Evolutionary conservation across 2,797 vertebrate species (phyloP).

Genomic region (Phataginus tetradactyla): DNA sequence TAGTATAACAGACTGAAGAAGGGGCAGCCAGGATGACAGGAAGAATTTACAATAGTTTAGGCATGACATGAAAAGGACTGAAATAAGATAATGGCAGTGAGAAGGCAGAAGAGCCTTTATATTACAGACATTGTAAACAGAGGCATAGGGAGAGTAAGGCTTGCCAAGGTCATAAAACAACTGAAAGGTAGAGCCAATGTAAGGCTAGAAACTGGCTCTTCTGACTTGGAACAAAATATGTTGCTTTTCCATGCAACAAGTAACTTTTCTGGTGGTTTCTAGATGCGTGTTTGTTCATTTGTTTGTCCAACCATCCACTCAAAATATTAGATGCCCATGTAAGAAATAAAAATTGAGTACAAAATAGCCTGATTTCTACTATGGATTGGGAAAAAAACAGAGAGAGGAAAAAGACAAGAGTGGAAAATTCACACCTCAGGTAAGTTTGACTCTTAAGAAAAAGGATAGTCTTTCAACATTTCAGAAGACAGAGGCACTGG

Average conservation of each 20-base stretch:
- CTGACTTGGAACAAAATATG: neutral
- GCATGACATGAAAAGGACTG: neutral
- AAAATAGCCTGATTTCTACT: neutral
- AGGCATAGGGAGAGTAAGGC: neutral
- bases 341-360: neutral
- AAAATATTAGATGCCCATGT: neutral
- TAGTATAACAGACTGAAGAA: neutral
- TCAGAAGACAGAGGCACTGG: neutral
- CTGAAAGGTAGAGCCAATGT: neutral
- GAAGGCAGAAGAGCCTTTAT: neutral
- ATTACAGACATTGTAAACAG: neutral
- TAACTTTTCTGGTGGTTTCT: neutral
- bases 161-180: neutral
- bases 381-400: neutral
- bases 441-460: neutral
- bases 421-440: neutral
- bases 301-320: neutral
- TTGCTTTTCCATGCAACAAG: neutral
- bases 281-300: neutral
- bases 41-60: neutral
- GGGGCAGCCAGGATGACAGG: neutral
- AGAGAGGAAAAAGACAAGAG: neutral
- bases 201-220: neutral
- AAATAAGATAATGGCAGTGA: neutral
- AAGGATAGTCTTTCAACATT: neutral